These are phyloP conservation scores for Mesorhabditis spiculigera DNA, from an alignment of 2,888 invertebrate species.

Conservation along the genomic window DNA sequence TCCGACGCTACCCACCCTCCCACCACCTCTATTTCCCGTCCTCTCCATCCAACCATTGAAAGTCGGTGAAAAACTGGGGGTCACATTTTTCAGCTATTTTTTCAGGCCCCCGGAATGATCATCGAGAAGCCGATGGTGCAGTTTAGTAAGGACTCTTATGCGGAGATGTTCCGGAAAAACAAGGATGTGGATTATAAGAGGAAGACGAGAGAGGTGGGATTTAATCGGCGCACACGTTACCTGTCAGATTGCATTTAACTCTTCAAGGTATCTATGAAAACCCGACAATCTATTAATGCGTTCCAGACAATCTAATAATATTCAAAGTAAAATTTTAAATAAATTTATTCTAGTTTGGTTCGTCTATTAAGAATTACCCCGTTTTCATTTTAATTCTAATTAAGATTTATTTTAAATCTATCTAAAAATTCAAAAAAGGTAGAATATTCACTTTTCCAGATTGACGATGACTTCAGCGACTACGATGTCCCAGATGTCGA, in stretches of 20 bases:
- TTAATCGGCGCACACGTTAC: no score
- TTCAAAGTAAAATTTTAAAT: no score
- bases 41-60: not conserved
- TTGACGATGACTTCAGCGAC: not conserved
- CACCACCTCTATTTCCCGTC: not conserved
- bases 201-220: no score
- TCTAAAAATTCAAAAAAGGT: no score
- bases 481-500: not conserved
- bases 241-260: no score
- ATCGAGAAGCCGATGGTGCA: not conserved
- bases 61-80: not conserved
- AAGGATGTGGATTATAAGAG: not conserved
- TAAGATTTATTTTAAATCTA: no score
- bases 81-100: not conserved
- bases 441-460: not conserved
- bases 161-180: not conserved
- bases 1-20: constrained; percentile 18
- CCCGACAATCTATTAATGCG: no score
- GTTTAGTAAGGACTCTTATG: constrained; percentile 4
- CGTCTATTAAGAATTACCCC: no score
- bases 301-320: no score
- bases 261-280: no score
- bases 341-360: no score
- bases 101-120: not conserved
- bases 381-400: no score